Evolutionary conservation across 2,888 invertebrate genomes (phyloP).

Genomic region (Pristionchus exspectatus): DNA sequence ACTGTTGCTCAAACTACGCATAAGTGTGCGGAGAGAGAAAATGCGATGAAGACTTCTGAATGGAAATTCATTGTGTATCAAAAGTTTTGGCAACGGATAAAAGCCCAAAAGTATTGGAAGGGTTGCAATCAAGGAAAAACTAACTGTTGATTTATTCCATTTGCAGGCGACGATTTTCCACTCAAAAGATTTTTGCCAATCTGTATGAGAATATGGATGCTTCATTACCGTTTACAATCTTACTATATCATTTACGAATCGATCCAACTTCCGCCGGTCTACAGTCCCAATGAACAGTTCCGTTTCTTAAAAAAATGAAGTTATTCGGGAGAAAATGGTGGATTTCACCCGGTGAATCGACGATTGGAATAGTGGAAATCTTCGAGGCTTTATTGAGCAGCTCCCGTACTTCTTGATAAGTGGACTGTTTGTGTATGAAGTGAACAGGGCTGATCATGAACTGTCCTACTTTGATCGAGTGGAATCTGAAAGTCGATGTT

Average conservation of each 20-base stretch:
- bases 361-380: slow-evolving; percentile 25
- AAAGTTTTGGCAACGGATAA: no score
- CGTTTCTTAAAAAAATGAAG: neutral
- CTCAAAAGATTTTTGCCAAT: neutral
- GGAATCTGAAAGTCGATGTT: slow-evolving; percentile 39
- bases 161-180: neutral
- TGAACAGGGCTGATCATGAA: slow-evolving; percentile 13
- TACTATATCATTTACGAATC: neutral
- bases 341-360: neutral
- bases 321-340: neutral
- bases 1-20: neutral
- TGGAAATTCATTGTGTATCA: no score
- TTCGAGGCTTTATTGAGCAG: neutral
- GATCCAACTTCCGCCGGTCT: neutral
- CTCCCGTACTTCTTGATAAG: neutral
- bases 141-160: neutral
- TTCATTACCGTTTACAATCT: neutral
- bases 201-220: neutral
- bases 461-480: neutral
- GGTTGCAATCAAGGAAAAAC: neutral
- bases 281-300: neutral
- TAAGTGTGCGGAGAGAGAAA: neutral
- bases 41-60: neutral
- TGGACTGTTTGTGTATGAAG: neutral
- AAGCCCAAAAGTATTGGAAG: neutral